Base-by-base conservation (phyloP, 2,113 vertebrate genomes). In the Toxotes jaculatrix region DNA sequence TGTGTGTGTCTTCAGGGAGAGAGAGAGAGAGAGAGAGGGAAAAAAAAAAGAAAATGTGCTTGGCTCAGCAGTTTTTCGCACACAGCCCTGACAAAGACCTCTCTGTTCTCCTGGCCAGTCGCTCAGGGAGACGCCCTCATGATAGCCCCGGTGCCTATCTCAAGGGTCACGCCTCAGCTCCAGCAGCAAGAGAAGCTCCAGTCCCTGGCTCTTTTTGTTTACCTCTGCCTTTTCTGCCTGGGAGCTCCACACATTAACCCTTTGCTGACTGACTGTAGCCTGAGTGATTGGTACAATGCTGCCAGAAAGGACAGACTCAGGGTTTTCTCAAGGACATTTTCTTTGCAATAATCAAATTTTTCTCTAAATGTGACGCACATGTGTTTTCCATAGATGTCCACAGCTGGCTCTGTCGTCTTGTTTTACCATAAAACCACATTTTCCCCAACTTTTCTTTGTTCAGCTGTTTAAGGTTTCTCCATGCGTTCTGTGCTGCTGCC, bases 61-160 rank as follows among this genome's bases (percentile, higher is more conserved):
- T 87, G 75, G 77, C 88, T 94, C 92, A 93, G 93, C 93, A 89
- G 57, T 92, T 93, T 91, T 87, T 82, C 47, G 64, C 73, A 76
- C 85, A 78, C 71, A 88, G 73, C 84, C 85, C 86, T 83, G 79
- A 94, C 92, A 93, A 94, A 93, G 91, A 34, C 84, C 77, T 71
- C 70, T 89, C 78, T 93, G 90, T 93, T 91, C 84, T 85, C 73
- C 62, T 27, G 79, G 77, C 84, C 87, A 79, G 82, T 81, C 82
- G 43, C 77, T 83, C 77, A 38, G 86, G 87, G 92, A 91, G 83
- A 92, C 93, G 87, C 92, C 91, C 93, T 90, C 89, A 85, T 90
- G 90, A 92, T 93, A 91, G 88, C 89, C 87, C 87, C 43, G 10
- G 86, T 82, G 88, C 89, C 90, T 92, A 93, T 93, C 93, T 93